Evolutionary conservation across 92 coral and sea anemone species (phyloP).

Genomic region (Porites lobata): DNA sequence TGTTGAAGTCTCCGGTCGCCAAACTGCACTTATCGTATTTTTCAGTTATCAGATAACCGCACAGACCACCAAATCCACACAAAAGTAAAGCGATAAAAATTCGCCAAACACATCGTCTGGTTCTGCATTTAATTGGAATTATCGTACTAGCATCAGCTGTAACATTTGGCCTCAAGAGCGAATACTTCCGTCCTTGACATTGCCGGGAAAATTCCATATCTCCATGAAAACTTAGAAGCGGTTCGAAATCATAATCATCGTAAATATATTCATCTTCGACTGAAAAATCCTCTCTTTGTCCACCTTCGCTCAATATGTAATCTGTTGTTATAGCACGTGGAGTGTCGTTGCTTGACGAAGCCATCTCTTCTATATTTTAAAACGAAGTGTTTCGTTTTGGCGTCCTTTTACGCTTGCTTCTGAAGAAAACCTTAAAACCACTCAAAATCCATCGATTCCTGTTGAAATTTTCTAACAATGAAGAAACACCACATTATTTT

Average conservation of each 20-base stretch:
- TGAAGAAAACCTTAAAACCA: too few species aligned
- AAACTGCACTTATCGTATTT: constrained; percentile 3
- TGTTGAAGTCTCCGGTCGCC: background rate
- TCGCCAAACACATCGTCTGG: constrained; percentile 19
- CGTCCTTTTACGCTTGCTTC: too few species aligned
- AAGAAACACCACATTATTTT: background rate
- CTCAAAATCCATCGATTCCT: background rate
- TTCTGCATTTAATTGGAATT: constrained; percentile 34
- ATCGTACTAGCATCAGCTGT: constrained; percentile 25
- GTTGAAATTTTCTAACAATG: background rate
- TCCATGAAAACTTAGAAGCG: constrained; percentile 30
- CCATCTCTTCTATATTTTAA: background rate
- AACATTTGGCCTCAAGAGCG: constrained; percentile 18
- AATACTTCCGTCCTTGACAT: constrained; percentile 18
- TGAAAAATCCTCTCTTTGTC: constrained; percentile 28
- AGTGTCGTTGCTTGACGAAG: background rate
- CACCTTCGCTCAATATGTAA: constrained; percentile 22
- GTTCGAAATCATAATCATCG: constrained; percentile 55
- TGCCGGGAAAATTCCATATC: constrained; percentile 27
- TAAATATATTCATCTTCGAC: constrained; percentile 55
- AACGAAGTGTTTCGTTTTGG: background rate
- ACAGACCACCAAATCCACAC: constrained; percentile 36
- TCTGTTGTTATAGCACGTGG: constrained; percentile 35
- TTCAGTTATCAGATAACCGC: constrained; percentile 36
- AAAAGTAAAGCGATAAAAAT: constrained; percentile 2